These are phyloP conservation scores for Rhabdophis nuchalis DNA, from an alignment of 2,797 vertebrate species.

Conservation along the genomic window DNA sequence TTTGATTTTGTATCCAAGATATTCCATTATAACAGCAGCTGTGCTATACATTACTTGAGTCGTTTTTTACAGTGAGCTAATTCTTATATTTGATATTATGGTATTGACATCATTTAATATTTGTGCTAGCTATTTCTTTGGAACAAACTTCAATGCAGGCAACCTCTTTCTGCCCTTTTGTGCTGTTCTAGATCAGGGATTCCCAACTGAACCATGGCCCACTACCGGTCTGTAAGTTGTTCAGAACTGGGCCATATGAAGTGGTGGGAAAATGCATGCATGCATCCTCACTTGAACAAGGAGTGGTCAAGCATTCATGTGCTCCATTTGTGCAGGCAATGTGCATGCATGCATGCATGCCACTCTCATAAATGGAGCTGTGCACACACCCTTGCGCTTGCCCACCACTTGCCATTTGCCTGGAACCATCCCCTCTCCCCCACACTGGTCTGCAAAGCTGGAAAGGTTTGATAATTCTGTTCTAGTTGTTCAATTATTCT, in stretches of 20 bases:
- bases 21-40: neutral
- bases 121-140: neutral
- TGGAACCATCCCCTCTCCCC: neutral
- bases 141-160: neutral
- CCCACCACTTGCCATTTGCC: fast-evolving
- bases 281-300: neutral
- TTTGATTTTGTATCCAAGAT: neutral
- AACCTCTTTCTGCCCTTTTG: neutral
- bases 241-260: neutral
- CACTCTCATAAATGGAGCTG: neutral
- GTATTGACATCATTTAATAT: neutral
- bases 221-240: neutral
- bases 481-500: neutral
- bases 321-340: neutral
- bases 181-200: neutral
- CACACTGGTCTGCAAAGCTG: neutral
- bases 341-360: neutral
- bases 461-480: neutral
- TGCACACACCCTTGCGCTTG: neutral
- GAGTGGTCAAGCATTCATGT: neutral
- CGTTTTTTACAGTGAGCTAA: neutral
- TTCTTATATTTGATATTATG: neutral
- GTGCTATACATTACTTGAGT: neutral
- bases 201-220: neutral
- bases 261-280: fast-evolving